Conservation (phyloP, 2,797 vertebrate species). For the Xenops minutus region DNA sequence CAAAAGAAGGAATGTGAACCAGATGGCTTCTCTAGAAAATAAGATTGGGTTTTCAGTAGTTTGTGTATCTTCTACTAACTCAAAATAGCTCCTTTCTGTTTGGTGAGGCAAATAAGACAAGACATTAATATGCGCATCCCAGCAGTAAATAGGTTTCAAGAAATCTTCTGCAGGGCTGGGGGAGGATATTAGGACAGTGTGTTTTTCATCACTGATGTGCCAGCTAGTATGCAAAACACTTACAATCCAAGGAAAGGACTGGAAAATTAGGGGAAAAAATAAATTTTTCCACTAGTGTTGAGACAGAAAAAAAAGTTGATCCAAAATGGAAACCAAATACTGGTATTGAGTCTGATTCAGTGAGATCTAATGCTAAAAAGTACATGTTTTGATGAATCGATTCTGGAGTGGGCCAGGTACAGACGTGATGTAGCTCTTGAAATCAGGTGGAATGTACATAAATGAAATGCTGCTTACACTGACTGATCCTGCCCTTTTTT, state of each 20-base stretch:
- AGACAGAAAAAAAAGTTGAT: neutral
- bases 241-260: neutral
- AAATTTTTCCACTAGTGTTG: neutral
- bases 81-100: slow-evolving; percentile 44
- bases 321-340: neutral
- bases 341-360: neutral
- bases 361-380: neutral
- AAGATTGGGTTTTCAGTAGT: neutral
- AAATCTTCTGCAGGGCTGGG: slow-evolving; percentile 15
- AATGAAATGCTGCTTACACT: neutral
- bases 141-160: slow-evolving; percentile 42
- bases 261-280: neutral
- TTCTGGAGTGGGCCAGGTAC: neutral
- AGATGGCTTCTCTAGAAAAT: neutral
- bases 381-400: neutral
- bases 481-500: neutral
- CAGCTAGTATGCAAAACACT: neutral
- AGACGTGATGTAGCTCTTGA: neutral
- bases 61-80: neutral
- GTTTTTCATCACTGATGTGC: neutral
- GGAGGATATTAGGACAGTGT: neutral
- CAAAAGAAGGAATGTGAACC: fast-evolving
- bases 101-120: slow-evolving; percentile 48
- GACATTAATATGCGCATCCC: slow-evolving; percentile 31
- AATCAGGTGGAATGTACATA: neutral